Evolutionary conservation across 1,140 invertebrate genomes (phyloP).

Genomic region (Oryctes rhinoceros): DNA sequence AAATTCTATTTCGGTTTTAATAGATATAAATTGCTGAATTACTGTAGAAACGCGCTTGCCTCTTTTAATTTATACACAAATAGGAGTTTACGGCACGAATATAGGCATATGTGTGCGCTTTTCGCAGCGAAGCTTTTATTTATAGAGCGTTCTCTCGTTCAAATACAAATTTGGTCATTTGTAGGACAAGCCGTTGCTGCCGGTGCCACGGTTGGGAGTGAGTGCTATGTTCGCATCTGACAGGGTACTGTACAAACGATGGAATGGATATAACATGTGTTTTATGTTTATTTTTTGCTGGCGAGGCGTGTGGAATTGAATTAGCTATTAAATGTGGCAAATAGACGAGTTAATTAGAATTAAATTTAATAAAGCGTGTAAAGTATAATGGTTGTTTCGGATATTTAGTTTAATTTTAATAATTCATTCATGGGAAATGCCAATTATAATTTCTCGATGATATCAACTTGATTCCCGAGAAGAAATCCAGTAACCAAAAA

Average conservation of each 20-base stretch:
- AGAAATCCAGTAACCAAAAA: no score
- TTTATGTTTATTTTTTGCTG: background rate
- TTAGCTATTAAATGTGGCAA: background rate
- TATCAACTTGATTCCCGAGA: no score
- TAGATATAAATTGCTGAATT: slow-evolving; percentile 22
- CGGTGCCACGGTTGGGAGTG: background rate
- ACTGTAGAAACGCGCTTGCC: background rate
- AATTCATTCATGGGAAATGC: no score
- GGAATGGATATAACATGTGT: slow-evolving; percentile 1
- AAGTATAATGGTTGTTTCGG: no score
- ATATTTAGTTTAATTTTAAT: no score
- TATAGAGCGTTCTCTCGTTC: slow-evolving; percentile 11
- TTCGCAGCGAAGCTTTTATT: slow-evolving; percentile 13
- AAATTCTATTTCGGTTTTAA: slow-evolving; percentile 19
- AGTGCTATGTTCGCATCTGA: background rate
- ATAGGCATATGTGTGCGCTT: background rate
- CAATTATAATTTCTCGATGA: no score
- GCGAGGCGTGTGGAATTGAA: background rate
- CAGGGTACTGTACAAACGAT: background rate
- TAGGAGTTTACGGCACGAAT: background rate
- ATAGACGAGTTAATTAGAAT: no score
- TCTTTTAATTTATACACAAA: slow-evolving; percentile 16
- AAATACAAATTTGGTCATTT: slow-evolving; percentile 19
- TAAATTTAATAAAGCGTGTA: no score
- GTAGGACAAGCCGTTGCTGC: background rate